Base-by-base conservation (phyloP, 2,888 invertebrate species). In the Mesochorus sp. region DNA sequence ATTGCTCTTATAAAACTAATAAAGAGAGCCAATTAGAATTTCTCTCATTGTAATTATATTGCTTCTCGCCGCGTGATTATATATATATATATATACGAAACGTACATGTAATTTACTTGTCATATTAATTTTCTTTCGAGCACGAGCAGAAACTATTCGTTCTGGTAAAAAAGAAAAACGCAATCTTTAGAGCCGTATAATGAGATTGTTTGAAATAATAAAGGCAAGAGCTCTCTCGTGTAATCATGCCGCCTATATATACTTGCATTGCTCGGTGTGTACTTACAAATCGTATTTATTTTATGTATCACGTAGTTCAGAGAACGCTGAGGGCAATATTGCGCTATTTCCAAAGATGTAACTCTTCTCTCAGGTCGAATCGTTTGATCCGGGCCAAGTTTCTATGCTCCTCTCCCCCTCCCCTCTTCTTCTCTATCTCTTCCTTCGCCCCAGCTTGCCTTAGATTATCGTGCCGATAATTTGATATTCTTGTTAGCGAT, bases 401-500 rank as follows among this genome's bases (percentile, higher is more conserved):
- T n/a, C n/a, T n/a, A n/a, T n/a, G n/a, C n/a, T n/a, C n/a, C n/a
- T n/a, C n/a, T n/a, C n/a, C n/a, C n/a, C n/a, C n/a, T n/a, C n/a
- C n/a, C n/a, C n/a, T n/a, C n/a, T n/a, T n/a, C n/a, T n/a, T 6
- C 57, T 19, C 37, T 6, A 10, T 8, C 28, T 21, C 21, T 37
- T 26, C 10, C 19, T 21, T 19, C 47, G 10, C 59, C 67, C 42
- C 26, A 8, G n/a, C n/a, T 34, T 14, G 31, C 44, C 14, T 3
- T 24, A 37, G 39, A 42, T 51, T 39, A 49, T 34, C 57, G 39
- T 57, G 31, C 12, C 57, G 59, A 37, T 67, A 72, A 77, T 77
- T 77, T 77, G 55, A 61, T 55, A 67, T 77, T 67, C 61, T 55
- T 31, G 67, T 72, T 67, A 67, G 61, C 72, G 44, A 4, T 8